Evolutionary conservation across 2,113 vertebrate genomes (phyloP).

Genomic region (Mirza zaza): DNA sequence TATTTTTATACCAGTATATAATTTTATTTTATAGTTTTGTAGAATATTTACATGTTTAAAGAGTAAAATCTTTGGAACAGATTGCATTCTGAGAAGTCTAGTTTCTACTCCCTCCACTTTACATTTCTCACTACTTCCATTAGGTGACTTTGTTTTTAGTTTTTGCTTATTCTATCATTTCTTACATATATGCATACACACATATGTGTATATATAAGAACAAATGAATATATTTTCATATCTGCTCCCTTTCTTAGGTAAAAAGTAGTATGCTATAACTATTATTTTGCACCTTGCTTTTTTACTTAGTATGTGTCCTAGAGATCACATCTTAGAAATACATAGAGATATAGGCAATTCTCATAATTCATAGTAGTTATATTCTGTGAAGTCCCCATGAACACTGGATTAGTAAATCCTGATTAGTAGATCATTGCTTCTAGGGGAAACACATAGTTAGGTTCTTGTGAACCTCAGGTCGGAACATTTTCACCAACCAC

Average conservation of each 20-base stretch:
- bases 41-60: neutral
- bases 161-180: neutral
- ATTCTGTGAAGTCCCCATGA: neutral
- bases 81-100: neutral
- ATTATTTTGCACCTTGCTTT: neutral
- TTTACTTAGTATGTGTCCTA: neutral
- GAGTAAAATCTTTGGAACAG: neutral
- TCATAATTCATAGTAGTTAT: neutral
- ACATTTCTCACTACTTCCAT: neutral
- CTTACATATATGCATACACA: neutral
- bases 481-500: neutral
- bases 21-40: slow-evolving; percentile 17
- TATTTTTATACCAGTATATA: neutral
- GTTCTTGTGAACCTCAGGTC: neutral
- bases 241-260: neutral
- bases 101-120: neutral
- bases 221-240: neutral
- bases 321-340: neutral
- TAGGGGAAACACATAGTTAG: neutral
- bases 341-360: neutral
- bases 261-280: neutral
- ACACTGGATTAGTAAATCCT: neutral
- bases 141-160: neutral
- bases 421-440: neutral
- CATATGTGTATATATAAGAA: neutral